phyloP scores from a whole-genome alignment of 2,888 invertebrate genomes.

The Disparrhopalites patrizii region DNA sequence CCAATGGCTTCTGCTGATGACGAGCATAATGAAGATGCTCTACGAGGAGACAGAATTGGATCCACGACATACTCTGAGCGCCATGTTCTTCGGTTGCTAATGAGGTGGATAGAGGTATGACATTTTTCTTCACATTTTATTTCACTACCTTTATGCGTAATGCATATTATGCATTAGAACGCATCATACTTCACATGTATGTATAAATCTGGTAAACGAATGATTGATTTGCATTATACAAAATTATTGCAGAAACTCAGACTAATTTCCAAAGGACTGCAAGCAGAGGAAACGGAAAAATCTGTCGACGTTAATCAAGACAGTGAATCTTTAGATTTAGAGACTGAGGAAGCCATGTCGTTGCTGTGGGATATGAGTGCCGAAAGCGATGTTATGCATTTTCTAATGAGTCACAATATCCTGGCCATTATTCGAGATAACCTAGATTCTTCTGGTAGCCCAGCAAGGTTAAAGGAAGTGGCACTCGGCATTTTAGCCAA shows the following conservation, averaged over 20 bases:
- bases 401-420: slow-evolving; percentile 65
- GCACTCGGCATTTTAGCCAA: slow-evolving; percentile 79
- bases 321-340: slow-evolving; percentile 45
- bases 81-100: slow-evolving; percentile 65
- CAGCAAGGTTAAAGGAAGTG: slow-evolving; percentile 70
- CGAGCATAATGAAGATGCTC: slow-evolving; percentile 31
- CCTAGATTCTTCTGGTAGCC: slow-evolving; percentile 58
- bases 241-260: not conserved
- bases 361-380: slow-evolving; percentile 81
- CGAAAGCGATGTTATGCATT: slow-evolving; percentile 69
- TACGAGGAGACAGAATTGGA: slow-evolving; percentile 70
- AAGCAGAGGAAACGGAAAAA: not conserved
- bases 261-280: not conserved
- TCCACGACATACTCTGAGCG: slow-evolving; percentile 74
- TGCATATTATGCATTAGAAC: not conserved
- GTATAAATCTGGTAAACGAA: too few relatives aligned
- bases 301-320: slow-evolving; percentile 11
- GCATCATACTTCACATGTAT: too few relatives aligned
- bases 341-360: slow-evolving; percentile 68
- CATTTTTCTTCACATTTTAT: not conserved
- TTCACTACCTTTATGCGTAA: not conserved
- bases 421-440: slow-evolving; percentile 62
- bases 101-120: slow-evolving; percentile 54
- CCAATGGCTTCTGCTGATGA: slow-evolving; percentile 43
- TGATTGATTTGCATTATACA: too few relatives aligned